Conservation (phyloP, 2,888 invertebrate species). For the Lutraria lutraria region DNA sequence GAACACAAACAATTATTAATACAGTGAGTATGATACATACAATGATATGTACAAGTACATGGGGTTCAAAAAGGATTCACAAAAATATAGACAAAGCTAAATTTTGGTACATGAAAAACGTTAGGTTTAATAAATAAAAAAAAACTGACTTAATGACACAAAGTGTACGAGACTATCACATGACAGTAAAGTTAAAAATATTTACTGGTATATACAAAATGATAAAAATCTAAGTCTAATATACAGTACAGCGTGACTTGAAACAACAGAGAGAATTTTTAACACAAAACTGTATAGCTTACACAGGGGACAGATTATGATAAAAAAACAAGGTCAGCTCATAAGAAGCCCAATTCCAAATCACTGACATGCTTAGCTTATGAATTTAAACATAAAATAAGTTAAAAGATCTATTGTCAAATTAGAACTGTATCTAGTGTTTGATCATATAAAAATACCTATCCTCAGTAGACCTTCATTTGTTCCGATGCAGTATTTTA, state of each 20-base stretch:
- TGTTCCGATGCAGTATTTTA: not conserved
- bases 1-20: not conserved
- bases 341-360: no score
- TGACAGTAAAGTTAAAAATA: conserved; percentile 1
- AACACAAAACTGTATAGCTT: no score
- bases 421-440: not conserved
- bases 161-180: conserved; percentile 8
- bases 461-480: not conserved
- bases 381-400: not conserved
- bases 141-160: conserved; percentile 1
- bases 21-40: not conserved
- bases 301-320: no score
- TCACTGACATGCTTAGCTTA: no score
- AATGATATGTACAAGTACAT: conserved; percentile 54
- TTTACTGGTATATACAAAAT: not conserved
- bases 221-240: not conserved
- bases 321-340: no score
- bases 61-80: conserved; percentile 43
- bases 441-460: not conserved
- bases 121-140: conserved; percentile 11
- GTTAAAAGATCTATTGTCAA: not conserved
- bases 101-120: conserved; percentile 24
- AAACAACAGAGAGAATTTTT: no score
- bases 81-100: conserved; percentile 54
- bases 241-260: no score